A percentile compares a stretch with the other conserved stretches of the same genome.
Conservation (phyloP, 2,888 invertebrate genomes). For the Heliconius charithonia region DNA sequence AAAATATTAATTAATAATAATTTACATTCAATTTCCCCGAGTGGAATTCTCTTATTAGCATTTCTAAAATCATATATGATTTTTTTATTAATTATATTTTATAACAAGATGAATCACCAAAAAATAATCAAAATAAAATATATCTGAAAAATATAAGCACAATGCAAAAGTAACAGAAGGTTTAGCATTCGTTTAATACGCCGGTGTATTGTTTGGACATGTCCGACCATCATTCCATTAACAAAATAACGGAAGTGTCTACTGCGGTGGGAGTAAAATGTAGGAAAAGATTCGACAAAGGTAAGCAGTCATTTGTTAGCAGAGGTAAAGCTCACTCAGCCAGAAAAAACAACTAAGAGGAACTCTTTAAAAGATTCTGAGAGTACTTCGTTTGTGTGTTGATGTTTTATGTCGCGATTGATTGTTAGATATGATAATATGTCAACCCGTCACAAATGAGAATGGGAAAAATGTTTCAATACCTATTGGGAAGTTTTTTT, state of each 20-base stretch:
- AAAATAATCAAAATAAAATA: neutral
- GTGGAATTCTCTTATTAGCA: too few species aligned
- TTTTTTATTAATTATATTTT: too few species aligned
- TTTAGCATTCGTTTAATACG: constrained; percentile 48
- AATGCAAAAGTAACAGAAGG: constrained; percentile 10
- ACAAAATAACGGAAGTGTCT: constrained; percentile 75
- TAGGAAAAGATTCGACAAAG: constrained; percentile 70
- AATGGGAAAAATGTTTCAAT: neutral
- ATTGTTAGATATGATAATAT: constrained; percentile 3
- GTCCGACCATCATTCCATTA: constrained; percentile 74
- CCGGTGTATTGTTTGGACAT: constrained; percentile 70
- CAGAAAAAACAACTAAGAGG: constrained; percentile 3
- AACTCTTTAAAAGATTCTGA: neutral
- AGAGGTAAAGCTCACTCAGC: constrained; percentile 71
- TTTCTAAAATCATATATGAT: too few species aligned
- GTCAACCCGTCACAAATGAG: neutral
- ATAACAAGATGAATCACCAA: neutral
- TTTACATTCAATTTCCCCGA: too few species aligned
- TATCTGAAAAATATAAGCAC: neutral
- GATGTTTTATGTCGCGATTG: neutral
- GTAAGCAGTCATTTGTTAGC: constrained; percentile 80
- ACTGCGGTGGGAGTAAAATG: constrained; percentile 71
- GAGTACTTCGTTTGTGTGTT: neutral
- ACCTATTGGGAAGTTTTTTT: neutral
- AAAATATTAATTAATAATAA: too few species aligned